phyloP scores from a whole-genome alignment of 2,797 vertebrate genomes.

The Anas flavirostris region DNA sequence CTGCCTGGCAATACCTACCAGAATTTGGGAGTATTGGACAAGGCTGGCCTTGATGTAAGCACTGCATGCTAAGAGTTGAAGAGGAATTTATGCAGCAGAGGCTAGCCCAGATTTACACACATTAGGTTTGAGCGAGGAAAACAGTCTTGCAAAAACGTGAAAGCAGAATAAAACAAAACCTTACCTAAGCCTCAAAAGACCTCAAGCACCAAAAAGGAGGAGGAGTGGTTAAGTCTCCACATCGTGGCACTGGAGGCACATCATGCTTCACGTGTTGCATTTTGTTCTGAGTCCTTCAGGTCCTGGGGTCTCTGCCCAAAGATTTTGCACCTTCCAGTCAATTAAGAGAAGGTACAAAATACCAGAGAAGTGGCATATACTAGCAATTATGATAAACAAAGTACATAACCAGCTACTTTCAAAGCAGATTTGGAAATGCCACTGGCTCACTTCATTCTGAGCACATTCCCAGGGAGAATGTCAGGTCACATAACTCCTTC shows the following conservation, averaged over 20 bases:
- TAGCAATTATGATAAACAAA: background rate
- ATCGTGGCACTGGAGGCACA: background rate
- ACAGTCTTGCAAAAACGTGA: background rate
- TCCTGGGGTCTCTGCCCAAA: background rate
- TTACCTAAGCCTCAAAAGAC: background rate
- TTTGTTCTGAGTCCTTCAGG: background rate
- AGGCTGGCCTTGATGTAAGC: background rate
- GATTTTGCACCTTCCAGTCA: background rate
- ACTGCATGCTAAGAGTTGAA: background rate
- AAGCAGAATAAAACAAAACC: background rate
- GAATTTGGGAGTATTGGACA: background rate
- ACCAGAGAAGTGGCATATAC: conserved; percentile 17
- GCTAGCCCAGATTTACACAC: background rate
- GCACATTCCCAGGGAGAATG: conserved; percentile 46
- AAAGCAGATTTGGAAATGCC: conserved; percentile 52
- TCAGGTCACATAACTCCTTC: conserved; percentile 41
- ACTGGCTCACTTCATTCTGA: conserved; percentile 20
- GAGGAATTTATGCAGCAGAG: background rate
- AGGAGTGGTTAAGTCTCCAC: background rate
- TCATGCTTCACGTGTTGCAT: background rate
- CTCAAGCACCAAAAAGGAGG: background rate
- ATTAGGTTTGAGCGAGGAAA: background rate
- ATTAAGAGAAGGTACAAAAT: conserved; percentile 4
- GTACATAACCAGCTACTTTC: background rate
- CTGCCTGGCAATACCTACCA: background rate